A percentile compares a stretch with the other conserved stretches of the same genome.
phyloP scores from a whole-genome alignment of 2,797 vertebrate genomes.

The Staurois parvus region DNA sequence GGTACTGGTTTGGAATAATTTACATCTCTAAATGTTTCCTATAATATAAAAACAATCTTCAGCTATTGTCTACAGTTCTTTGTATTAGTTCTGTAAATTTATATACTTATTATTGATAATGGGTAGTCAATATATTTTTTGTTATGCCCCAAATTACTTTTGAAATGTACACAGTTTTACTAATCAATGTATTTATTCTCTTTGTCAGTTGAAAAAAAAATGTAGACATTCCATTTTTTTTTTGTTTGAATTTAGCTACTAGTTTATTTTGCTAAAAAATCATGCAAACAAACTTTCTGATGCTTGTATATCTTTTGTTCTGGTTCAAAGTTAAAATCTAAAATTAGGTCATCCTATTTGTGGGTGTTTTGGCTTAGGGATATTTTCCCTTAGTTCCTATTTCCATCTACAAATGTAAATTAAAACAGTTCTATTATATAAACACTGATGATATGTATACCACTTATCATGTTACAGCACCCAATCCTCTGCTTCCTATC shows the following conservation, averaged over 20 bases:
- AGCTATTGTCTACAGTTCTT: no score
- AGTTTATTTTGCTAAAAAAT: neutral
- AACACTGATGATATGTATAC: constrained; percentile 32
- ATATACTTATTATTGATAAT: neutral
- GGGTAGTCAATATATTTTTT: no score
- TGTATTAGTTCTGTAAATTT: no score
- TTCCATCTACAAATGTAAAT: constrained; percentile 27
- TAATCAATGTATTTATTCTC: neutral
- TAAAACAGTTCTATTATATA: constrained; percentile 40
- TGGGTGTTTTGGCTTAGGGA: constrained; percentile 18
- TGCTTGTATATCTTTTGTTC: constrained; percentile 19
- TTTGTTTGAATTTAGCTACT: constrained; percentile 8
- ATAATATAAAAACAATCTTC: no score
- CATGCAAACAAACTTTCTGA: neutral
- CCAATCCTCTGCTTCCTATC: constrained; percentile 2
- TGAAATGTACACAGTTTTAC: neutral
- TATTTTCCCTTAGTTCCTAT: constrained; percentile 46
- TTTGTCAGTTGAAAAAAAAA: neutral
- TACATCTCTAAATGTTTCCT: no score
- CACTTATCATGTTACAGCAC: constrained; percentile 18
- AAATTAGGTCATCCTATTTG: constrained; percentile 30
- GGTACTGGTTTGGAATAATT: no score
- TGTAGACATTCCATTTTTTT: neutral
- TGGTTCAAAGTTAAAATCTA: constrained; percentile 24
- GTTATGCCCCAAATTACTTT: neutral